Evolutionary conservation across 2,113 vertebrate genomes (phyloP).

Genomic region (Canis aureus): DNA sequence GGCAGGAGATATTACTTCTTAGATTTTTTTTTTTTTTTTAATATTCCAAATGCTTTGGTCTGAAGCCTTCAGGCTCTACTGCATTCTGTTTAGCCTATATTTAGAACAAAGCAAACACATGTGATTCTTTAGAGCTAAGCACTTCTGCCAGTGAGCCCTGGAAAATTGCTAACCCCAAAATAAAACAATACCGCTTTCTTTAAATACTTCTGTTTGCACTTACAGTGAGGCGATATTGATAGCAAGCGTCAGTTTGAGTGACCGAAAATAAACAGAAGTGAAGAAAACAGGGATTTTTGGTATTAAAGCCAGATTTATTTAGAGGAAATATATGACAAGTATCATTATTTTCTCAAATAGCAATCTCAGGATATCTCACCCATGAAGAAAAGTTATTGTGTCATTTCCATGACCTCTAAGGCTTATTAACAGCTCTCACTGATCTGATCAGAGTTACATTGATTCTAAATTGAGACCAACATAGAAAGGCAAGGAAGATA

Average conservation of each 20-base stretch:
- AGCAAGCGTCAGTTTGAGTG: constrained; percentile 81
- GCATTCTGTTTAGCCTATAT: constrained; percentile 71
- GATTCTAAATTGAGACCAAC: not conserved
- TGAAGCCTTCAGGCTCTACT: constrained; percentile 66
- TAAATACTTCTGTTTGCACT: constrained; percentile 81
- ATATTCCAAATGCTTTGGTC: constrained; percentile 68
- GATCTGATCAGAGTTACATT: not conserved
- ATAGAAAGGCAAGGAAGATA: constrained; percentile 8
- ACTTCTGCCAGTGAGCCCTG: constrained; percentile 74
- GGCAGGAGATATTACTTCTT: constrained; percentile 63
- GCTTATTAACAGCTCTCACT: not conserved
- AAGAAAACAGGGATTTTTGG: constrained; percentile 76
- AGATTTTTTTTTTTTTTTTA: constrained; percentile 54
- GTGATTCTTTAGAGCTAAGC: constrained; percentile 75
- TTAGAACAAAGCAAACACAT: constrained; percentile 82
- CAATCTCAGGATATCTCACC: constrained; percentile 74
- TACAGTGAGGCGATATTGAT: constrained; percentile 81
- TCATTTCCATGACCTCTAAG: constrained; percentile 70
- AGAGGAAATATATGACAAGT: constrained; percentile 83
- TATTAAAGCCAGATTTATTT: constrained; percentile 84
- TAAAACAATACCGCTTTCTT: constrained; percentile 84
- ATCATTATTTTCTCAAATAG: constrained; percentile 81
- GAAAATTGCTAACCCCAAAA: constrained; percentile 84
- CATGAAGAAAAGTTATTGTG: constrained; percentile 77
- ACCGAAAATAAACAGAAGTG: constrained; percentile 83